Evolutionary conservation across 2,113 vertebrate genomes (phyloP).

Genomic region (Ophiodon elongatus): DNA sequence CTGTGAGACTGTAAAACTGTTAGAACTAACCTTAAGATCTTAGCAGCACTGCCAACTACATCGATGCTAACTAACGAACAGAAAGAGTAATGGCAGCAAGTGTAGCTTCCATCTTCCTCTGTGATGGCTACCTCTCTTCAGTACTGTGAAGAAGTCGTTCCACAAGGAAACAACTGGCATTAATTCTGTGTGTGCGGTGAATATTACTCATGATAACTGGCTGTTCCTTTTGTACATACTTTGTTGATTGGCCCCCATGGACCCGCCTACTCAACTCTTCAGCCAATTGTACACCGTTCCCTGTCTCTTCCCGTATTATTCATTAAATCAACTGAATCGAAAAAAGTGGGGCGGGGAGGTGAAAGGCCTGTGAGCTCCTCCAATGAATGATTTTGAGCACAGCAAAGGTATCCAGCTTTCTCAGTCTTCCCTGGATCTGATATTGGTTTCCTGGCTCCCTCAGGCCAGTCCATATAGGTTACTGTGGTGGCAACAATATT

Average conservation of each 20-base stretch:
- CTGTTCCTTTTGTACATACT: slow-evolving; percentile 52
- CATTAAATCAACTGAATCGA: slow-evolving; percentile 42
- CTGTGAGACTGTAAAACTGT: slow-evolving; percentile 60
- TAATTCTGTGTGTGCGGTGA: slow-evolving; percentile 13
- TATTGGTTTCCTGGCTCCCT: too few relatives aligned
- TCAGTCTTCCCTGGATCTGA: too few relatives aligned
- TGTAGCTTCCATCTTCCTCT: slow-evolving; percentile 24
- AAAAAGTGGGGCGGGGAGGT: slow-evolving; percentile 1
- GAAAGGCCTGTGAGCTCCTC: too few relatives aligned
- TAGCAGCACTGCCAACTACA: slow-evolving; percentile 3
- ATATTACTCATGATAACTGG: slow-evolving; percentile 61
- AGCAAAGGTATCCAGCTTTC: too few relatives aligned
- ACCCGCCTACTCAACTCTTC: slow-evolving; percentile 38
- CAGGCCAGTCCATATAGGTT: too few relatives aligned
- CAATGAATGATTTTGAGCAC: too few relatives aligned
- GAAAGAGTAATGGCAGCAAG: slow-evolving; percentile 33
- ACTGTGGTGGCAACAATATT: too few relatives aligned
- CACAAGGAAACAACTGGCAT: slow-evolving; percentile 28
- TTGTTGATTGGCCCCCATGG: slow-evolving; percentile 61
- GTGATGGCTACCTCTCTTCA: slow-evolving; percentile 1
- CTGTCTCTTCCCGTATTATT: slow-evolving; percentile 24
- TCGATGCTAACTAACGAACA: slow-evolving; percentile 2
- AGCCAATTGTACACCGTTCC: slow-evolving; percentile 36
- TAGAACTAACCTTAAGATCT: slow-evolving; percentile 35
- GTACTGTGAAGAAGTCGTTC: slow-evolving; percentile 12